Conservation (phyloP, 2,888 invertebrate genomes). For the Apodemia mormo region DNA sequence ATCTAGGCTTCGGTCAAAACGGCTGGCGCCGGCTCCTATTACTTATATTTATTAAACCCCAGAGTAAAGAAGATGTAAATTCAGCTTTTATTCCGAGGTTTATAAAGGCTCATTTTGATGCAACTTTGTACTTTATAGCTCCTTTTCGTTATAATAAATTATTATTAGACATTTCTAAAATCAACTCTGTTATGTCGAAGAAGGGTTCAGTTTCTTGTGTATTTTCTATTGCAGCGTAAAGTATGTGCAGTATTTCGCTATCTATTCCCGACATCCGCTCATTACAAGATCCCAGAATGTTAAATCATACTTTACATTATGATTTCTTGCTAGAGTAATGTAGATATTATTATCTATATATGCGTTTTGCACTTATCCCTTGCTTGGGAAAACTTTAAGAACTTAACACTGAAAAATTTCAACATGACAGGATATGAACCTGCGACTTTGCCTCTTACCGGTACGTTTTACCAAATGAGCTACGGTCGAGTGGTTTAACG, state of each 20-base stretch:
- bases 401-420: too few relatives aligned
- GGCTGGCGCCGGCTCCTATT: conserved; percentile 70
- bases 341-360: conserved; percentile 29
- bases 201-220: conserved; percentile 41
- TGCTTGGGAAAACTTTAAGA: too few relatives aligned
- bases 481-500: too few relatives aligned
- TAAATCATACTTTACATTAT: conserved; percentile 70
- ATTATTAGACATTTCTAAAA: conserved; percentile 40
- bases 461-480: too few relatives aligned
- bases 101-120: conserved; percentile 60
- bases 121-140: conserved; percentile 54
- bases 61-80: conserved; percentile 59
- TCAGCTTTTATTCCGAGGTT: conserved; percentile 52
- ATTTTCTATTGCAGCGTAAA: conserved; percentile 57
- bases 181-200: conserved; percentile 43
- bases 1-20: conserved; percentile 58
- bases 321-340: conserved; percentile 51
- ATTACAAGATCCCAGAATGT: conserved; percentile 76
- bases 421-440: too few relatives aligned
- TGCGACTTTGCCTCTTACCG: too few relatives aligned
- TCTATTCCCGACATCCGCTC: conserved; percentile 77
- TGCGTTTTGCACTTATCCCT: too few relatives aligned
- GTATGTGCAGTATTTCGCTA: conserved; percentile 73
- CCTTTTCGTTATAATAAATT: conserved; percentile 48
- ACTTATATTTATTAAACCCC: conserved; percentile 56